Base-by-base conservation (phyloP, 1,140 invertebrate species). In the Geopemphigus sp. region DNA sequence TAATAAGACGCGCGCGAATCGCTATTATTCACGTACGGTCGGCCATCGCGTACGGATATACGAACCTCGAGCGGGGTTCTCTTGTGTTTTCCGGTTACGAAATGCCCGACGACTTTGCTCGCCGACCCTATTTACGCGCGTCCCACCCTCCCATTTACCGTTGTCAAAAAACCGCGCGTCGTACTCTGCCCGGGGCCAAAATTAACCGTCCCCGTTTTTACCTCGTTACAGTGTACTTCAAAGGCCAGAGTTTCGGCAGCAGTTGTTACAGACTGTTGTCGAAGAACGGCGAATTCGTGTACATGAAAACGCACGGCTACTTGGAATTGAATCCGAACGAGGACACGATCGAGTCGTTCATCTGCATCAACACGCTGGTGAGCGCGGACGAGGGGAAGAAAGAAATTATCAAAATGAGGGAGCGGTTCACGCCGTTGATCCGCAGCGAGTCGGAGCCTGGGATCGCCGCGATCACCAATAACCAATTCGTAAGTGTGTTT, bases 311-410 rank as follows among this genome's bases (percentile, higher is more conserved):
- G 2, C 88, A 90, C 57, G 94, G 94, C 5, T 92, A 89, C 81
- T 86, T 95, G 5, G 93, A 95, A 82, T 89, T 92, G 26, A 91
- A 94, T 81, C 87, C 89, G 82, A 87, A 87, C 29, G 89, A 90
- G 0, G 90, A 92, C 80, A 89, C 89, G 59, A 91, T 94, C 0
- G 90, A 91, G 81, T 93, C 92, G 22, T 95, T 95, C 83, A 89
- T 95, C 15, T 95, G 94, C 84, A 89, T 94, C 70, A 95, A 95
- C 84, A 92, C 92, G 0, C 86, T 94, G n/a, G 88, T 95, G 0
- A 86, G 88, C 32, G 17, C 73, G 24, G 81, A 82, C 24, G 54
- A 81, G 78, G 81, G 81, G 0, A 64, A 76, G 22, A 59, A n/a
- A 50, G 81, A 78, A 57, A 80, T 82, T 12, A 47, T 39, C 0